phyloP scores from a whole-genome alignment of 2,113 vertebrate genomes.

The Urocolius indicus region DNA sequence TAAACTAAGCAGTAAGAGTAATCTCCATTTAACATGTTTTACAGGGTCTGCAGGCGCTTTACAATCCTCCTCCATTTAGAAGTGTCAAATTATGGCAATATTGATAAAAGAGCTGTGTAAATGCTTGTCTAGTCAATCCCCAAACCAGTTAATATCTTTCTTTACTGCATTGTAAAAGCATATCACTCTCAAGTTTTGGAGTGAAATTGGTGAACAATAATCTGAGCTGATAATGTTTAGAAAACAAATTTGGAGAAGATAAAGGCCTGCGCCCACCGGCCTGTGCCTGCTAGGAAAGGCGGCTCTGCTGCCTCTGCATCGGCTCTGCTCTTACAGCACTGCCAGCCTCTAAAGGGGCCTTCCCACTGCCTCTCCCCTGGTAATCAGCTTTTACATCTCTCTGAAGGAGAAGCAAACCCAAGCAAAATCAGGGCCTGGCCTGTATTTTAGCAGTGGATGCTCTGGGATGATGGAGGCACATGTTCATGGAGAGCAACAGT shows the following conservation, averaged over 20 bases:
- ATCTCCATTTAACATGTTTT: constrained; percentile 77
- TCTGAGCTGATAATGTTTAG: constrained; percentile 78
- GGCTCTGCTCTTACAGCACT: not conserved
- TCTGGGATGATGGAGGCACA: not conserved
- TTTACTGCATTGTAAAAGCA: constrained; percentile 84
- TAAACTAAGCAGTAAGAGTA: constrained; percentile 76
- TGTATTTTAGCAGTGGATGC: fast-evolving
- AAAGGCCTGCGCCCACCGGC: constrained; percentile 23
- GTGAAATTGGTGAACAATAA: constrained; percentile 75
- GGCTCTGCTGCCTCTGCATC: not conserved
- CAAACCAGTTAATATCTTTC: constrained; percentile 64
- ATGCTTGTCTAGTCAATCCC: constrained; percentile 66
- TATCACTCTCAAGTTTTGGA: constrained; percentile 76
- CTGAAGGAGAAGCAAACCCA: not conserved
- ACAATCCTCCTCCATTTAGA: constrained; percentile 77
- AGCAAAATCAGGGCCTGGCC: not conserved
- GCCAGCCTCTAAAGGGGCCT: fast-evolving
- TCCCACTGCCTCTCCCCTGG: not conserved
- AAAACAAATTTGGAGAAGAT: constrained; percentile 67
- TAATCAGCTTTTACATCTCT: fast-evolving
- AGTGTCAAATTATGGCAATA: constrained; percentile 83
- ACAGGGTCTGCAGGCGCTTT: constrained; percentile 76
- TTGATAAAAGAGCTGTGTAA: constrained; percentile 78
- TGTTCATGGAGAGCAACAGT: fast-evolving
- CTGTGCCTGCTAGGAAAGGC: fast-evolving